Evolutionary conservation across 2,888 invertebrate genomes (phyloP), one percentile per base, ranked within the genome.

Genomic region (Pseudococcus viburni): DNA sequence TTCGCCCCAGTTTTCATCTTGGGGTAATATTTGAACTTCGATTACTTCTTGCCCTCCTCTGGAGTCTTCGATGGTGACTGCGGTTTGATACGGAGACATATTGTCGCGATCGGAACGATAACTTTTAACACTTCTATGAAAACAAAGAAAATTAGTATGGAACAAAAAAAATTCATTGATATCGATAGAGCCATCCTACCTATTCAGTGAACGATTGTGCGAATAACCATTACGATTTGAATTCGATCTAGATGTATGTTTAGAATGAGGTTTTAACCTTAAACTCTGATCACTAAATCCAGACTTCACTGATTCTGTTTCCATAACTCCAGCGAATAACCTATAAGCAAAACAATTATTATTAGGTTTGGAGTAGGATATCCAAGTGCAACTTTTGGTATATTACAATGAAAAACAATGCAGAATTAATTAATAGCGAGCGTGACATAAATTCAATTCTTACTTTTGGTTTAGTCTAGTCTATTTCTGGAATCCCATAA

Each of bases 1-100:
- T 92, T 99, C 99, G n/a, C 97, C 98, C 99, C 99, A 99, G 92
- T 98, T 98, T 91, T 99, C 99, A 92, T 99, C 99, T 92, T 92
- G 92, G 0, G 98, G 98, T 89, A 98, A 92, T 90, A 98, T 98
- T 93, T 98, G 98, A 59, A 98, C 98, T 93, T 98, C 98, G 85
- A 98, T 98, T 15, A 97, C 96, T 92, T 98, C 97, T 91, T 97
- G 97, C 0, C 96, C 96, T 89, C 96, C 95, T 1, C 93, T 93
- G 90, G 95, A 96, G 90, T 96, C 96, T 26, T 95, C 95, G 90
- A 94, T 93, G 90, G 96, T 96, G 0, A 96, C 96, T 89, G 96
- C 95, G 4, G 96, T 96, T 92, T 96, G 96, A 91, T 96, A 96
- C 46, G 96, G 96, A 86, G 96, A 96, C 96, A 96, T 96, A 68